phyloP scores from a whole-genome alignment of 2,888 invertebrate genomes.

The Leptinotarsa rubiginosa region DNA sequence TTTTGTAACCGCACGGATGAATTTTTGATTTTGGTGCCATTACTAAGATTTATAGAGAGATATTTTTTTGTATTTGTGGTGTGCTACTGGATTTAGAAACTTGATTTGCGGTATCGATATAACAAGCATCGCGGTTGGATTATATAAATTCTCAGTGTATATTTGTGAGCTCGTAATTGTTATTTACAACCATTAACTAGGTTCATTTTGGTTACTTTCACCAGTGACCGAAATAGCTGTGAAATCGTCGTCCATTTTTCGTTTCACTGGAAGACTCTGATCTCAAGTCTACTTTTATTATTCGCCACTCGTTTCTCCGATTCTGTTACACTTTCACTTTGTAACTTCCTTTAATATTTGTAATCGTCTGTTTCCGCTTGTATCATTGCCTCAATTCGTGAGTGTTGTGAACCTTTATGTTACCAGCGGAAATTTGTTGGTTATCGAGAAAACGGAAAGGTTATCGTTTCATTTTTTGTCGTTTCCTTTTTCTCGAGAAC shows the following conservation, averaged over 20 bases:
- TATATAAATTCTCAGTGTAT: neutral
- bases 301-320: neutral
- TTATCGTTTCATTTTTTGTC: conserved; percentile 9
- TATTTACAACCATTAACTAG: neutral
- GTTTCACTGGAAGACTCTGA: conserved; percentile 10
- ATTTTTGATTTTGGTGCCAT: neutral
- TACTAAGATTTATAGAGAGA: neutral
- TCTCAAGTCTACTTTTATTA: conserved; percentile 17
- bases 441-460: conserved; percentile 31
- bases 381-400: conserved; percentile 21
- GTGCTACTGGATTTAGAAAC: neutral
- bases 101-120: conserved; percentile 6
- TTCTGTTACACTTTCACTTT: conserved; percentile 32
- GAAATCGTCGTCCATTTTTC: conserved; percentile 12
- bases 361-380: conserved; percentile 30
- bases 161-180: neutral
- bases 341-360: conserved; percentile 28
- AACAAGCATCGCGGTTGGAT: neutral
- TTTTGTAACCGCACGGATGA: too few relatives aligned
- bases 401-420: conserved; percentile 19
- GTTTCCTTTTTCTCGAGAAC: conserved; percentile 19
- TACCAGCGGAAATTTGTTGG: conserved; percentile 15
- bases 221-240: neutral
- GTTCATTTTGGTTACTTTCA: neutral
- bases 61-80: neutral